phyloP scores from a whole-genome alignment of 1,140 invertebrate genomes.

The Zelostemma sp. region DNA sequence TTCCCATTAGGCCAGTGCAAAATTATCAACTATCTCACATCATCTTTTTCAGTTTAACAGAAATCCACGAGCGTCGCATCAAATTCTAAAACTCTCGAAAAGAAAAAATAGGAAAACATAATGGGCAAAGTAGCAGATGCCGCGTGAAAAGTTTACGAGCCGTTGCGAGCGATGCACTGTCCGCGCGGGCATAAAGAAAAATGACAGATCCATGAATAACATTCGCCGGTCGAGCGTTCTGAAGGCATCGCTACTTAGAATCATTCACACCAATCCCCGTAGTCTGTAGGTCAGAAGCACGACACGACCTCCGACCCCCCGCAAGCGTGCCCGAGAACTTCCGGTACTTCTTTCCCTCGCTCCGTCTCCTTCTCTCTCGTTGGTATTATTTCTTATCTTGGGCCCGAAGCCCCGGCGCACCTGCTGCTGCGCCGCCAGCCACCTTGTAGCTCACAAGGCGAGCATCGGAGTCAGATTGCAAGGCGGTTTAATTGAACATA shows the following conservation, averaged over 20 bases:
- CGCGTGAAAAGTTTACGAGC: slow-evolving; percentile 1
- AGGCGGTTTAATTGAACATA: slow-evolving; percentile 56
- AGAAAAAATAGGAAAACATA: background rate
- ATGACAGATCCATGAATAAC: background rate
- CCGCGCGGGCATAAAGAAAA: background rate
- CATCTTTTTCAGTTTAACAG: no score
- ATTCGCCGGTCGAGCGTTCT: background rate
- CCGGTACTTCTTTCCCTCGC: slow-evolving; percentile 33
- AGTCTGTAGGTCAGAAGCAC: slow-evolving; percentile 46
- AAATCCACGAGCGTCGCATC: no score
- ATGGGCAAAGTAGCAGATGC: background rate
- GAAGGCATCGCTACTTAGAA: slow-evolving; percentile 28
- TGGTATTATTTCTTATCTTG: slow-evolving; percentile 35
- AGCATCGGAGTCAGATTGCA: slow-evolving; percentile 47
- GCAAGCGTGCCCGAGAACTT: slow-evolving; percentile 23
- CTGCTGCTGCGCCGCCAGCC: slow-evolving; percentile 42
- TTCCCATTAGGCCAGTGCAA: no score
- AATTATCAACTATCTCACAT: no score
- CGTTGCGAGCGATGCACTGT: background rate
- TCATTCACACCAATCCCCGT: slow-evolving; percentile 13
- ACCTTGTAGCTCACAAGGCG: slow-evolving; percentile 43
- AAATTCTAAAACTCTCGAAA: background rate
- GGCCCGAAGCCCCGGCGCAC: slow-evolving; percentile 22
- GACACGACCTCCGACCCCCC: slow-evolving; percentile 40
- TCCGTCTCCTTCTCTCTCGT: slow-evolving; percentile 2